phyloP scores from a whole-genome alignment of 2,797 vertebrate species.

The Okamejei kenojei region DNA sequence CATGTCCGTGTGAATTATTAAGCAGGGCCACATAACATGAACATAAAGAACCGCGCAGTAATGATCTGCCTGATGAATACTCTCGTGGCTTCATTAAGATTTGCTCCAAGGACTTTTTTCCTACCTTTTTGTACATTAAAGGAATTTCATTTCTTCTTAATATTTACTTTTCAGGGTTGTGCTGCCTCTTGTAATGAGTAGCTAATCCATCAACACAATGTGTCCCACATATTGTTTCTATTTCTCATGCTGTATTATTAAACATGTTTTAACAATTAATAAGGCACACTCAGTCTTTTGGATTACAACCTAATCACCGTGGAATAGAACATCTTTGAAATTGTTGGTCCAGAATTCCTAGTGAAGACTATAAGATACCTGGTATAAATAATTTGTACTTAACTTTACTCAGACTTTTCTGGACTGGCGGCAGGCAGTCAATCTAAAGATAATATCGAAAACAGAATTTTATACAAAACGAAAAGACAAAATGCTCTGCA shows the following conservation, averaged over 20 bases:
- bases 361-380: background rate
- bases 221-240: background rate
- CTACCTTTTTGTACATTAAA: slow-evolving; percentile 20
- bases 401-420: background rate
- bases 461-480: background rate
- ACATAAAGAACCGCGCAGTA: slow-evolving; percentile 21
- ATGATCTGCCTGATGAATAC: slow-evolving; percentile 35
- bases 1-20: slow-evolving; percentile 21
- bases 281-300: background rate
- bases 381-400: slow-evolving; percentile 22
- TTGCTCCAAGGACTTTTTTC: slow-evolving; percentile 11
- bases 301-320: slow-evolving; percentile 14
- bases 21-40: background rate
- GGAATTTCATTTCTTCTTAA: background rate
- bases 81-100: slow-evolving; percentile 32
- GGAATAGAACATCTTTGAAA: slow-evolving; percentile 32
- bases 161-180: slow-evolving; percentile 32
- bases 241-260: slow-evolving; percentile 17
- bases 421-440: background rate
- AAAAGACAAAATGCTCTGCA: background rate
- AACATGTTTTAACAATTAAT: slow-evolving; percentile 35
- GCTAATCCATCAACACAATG: background rate
- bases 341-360: slow-evolving; percentile 22
- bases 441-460: background rate
- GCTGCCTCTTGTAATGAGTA: slow-evolving; percentile 33